Base-by-base conservation (phyloP, 1,140 invertebrate species). In the Neuroterus valhalla region DNA sequence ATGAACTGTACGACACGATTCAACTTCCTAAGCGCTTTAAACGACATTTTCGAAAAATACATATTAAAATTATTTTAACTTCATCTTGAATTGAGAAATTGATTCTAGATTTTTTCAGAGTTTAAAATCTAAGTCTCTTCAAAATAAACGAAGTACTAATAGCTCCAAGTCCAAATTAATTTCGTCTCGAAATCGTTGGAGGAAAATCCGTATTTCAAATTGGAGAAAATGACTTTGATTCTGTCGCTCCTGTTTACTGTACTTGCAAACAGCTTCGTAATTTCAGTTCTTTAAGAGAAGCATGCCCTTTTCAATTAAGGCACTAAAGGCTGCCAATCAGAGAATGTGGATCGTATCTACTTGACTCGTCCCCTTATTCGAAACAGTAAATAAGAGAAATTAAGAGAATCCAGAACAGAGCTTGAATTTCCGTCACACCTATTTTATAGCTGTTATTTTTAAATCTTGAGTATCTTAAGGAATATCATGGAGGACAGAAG, bases 261-360 rank as follows among this genome's bases (percentile, higher is more conserved):
- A 70, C 38, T 75, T 42, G 68, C 67, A 70, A 76, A 69, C 19
- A 55, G 31, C 23, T 62, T 62, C 23, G 26, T 38, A 31, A 62
- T 62, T 62, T 26, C 12, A 31, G 55, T 31, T 62, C 31, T 62
- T 23, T 31, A 15, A 6, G 42, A 52, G 26, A 15, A 45, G 43
- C 69, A 38, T 62, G 70, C 71, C 8, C 66, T 66, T 74, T 76
- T 67, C 79, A 81, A 79, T 81, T 81, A 81, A 42, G 21, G 23
- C 38, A 66, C 21, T 15, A 81, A 78, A 75, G 76, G 70, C 74
- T 78, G 62, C 77, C 80, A 81, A 81, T 81, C 81, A 81, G 71
- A 52, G 66, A 70, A 66, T 45, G 69, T 17, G 69, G 77, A 66
- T 76, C 68, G 46, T 46, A 74, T 71, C 46, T 46, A 38, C 55